Evolutionary conservation across 2,888 invertebrate species (phyloP).

Genomic region (Andricus quercusramuli): DNA sequence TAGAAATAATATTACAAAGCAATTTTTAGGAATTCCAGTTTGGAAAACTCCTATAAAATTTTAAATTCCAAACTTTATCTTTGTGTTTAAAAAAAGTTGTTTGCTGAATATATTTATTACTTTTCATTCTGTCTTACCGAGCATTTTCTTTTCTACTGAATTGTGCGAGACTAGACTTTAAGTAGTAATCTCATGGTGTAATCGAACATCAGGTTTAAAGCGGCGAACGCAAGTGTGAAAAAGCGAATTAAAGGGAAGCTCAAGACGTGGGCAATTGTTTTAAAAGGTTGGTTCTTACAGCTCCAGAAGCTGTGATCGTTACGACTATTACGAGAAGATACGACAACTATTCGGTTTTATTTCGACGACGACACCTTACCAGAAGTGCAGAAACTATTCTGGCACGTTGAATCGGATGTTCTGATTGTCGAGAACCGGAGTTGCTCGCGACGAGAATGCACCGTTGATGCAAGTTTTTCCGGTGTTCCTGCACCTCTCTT

Average conservation of each 20-base stretch:
- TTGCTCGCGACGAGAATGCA: constrained; percentile 29
- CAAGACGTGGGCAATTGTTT: constrained; percentile 63
- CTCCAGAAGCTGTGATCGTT: constrained; percentile 60
- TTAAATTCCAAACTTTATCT: neutral
- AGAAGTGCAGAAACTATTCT: constrained; percentile 48
- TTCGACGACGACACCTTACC: constrained; percentile 45
- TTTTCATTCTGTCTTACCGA: constrained; percentile 57
- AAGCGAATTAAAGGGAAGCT: constrained; percentile 65
- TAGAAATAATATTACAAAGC: no score
- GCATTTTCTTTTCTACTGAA: constrained; percentile 58
- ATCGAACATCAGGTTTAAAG: constrained; percentile 42
- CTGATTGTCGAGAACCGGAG: constrained; percentile 35
- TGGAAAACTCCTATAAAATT: neutral
- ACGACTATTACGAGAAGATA: constrained; percentile 57
- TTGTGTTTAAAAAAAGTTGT: neutral
- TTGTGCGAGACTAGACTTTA: constrained; percentile 62
- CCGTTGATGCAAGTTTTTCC: constrained; percentile 55
- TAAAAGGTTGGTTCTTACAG: constrained; percentile 60
- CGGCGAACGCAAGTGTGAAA: constrained; percentile 48
- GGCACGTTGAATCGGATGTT: constrained; percentile 43
- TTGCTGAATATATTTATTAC: neutral
- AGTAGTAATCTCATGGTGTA: constrained; percentile 69
- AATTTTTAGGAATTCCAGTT: no score
- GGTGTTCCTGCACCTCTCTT: constrained; percentile 46
- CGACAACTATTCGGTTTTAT: constrained; percentile 41